phyloP scores from a whole-genome alignment of 1,140 invertebrate genomes.

The Meloidogyne hapla region DNA sequence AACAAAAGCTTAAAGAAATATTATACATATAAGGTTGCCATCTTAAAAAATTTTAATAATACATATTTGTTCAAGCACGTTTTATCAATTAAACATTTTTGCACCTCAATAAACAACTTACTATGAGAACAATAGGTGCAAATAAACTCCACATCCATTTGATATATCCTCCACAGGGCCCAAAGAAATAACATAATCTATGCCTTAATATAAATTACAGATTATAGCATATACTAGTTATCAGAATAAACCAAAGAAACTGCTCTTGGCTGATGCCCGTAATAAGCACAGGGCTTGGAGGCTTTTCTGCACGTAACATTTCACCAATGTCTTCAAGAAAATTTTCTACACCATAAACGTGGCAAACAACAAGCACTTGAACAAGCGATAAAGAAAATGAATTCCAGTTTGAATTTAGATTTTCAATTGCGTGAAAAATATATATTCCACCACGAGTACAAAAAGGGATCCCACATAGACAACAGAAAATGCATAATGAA shows the following conservation, averaged over 20 bases:
- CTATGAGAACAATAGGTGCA: conserved; percentile 50
- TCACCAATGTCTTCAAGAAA: conserved; percentile 57
- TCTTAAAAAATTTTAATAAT: too few relatives aligned
- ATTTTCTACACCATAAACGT: conserved; percentile 58
- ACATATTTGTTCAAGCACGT: too few relatives aligned
- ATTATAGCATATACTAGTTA: background rate
- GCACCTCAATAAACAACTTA: conserved; percentile 23
- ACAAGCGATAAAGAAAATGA: conserved; percentile 55
- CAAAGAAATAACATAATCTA: conserved; percentile 44
- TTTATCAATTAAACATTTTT: background rate
- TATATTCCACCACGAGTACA: conserved; percentile 61
- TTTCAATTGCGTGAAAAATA: conserved; percentile 62
- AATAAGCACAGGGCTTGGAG: background rate
- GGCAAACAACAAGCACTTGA: conserved; percentile 55
- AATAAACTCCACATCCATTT: conserved; percentile 59
- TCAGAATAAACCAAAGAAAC: background rate
- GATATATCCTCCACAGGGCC: conserved; percentile 55
- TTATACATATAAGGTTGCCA: background rate
- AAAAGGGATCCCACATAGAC: conserved; percentile 53
- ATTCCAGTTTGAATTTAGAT: conserved; percentile 62
- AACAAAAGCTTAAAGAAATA: conserved; percentile 46
- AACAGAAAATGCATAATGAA: conserved; percentile 51
- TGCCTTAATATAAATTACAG: conserved; percentile 5
- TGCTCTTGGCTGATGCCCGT: conserved; percentile 1
- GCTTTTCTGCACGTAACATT: conserved; percentile 44